phyloP scores from a whole-genome alignment of 1,140 invertebrate species.

The Ladona fulva region DNA sequence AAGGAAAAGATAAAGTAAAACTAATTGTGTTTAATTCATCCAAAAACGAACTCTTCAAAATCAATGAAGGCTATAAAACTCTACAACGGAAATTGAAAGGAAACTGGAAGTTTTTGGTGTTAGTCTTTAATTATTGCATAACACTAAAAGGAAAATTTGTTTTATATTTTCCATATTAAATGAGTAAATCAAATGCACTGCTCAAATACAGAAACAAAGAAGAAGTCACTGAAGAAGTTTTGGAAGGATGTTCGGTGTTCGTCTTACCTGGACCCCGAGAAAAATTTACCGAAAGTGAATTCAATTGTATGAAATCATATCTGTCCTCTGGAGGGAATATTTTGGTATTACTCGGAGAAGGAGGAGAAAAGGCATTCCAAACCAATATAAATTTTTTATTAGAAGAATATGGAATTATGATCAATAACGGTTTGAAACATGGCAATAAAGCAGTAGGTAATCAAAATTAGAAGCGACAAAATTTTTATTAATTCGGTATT shows the following conservation, averaged over 20 bases:
- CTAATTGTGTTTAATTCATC: slow-evolving; percentile 76
- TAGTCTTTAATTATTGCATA: no score
- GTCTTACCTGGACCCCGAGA: slow-evolving; percentile 76
- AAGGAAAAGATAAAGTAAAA: slow-evolving; percentile 38
- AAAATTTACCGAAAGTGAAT: slow-evolving; percentile 80
- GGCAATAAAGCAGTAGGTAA: background rate
- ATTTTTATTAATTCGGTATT: no score
- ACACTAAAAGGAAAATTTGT: background rate
- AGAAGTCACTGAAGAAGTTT: slow-evolving; percentile 58
- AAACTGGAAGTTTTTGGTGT: slow-evolving; percentile 76
- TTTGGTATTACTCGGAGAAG: slow-evolving; percentile 79
- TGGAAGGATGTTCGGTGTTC: slow-evolving; percentile 69
- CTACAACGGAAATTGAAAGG: slow-evolving; percentile 79
- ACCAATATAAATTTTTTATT: slow-evolving; percentile 96
- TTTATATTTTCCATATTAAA: background rate
- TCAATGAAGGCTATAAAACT: slow-evolving; percentile 81
- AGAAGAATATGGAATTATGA: slow-evolving; percentile 90
- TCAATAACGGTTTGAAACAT: slow-evolving; percentile 72
- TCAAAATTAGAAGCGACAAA: background rate
- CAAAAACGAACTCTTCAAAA: slow-evolving; percentile 81
- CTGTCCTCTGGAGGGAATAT: slow-evolving; percentile 77
- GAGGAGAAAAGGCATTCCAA: slow-evolving; percentile 76
- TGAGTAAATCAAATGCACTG: background rate
- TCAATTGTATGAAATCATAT: slow-evolving; percentile 63
- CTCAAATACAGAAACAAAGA: slow-evolving; percentile 62